These are phyloP conservation scores for Ochotona princeps DNA, from an alignment of 2,113 vertebrate species.

Conservation along the genomic window DNA sequence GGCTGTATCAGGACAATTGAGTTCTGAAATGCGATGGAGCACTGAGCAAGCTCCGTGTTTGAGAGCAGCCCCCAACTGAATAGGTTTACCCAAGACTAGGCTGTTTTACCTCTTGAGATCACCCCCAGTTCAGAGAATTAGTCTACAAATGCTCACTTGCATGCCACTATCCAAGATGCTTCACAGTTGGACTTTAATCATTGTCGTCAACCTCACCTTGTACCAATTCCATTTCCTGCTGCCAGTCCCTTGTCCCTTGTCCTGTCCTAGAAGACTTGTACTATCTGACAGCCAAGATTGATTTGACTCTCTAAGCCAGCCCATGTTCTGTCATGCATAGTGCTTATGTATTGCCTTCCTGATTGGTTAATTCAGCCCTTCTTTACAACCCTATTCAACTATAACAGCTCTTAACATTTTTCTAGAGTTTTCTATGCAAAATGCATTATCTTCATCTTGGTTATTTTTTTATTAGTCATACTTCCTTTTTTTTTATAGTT, in stretches of 20 bases:
- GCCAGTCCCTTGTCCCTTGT: background rate
- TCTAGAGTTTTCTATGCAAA: background rate
- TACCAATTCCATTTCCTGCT: background rate
- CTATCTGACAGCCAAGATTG: background rate
- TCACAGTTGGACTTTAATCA: background rate
- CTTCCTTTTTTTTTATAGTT: background rate
- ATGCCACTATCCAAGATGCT: background rate
- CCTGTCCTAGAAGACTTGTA: background rate
- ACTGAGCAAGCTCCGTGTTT: background rate
- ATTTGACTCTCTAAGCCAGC: background rate
- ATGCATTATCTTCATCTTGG: background rate
- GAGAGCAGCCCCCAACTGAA: background rate
- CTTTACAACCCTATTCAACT: background rate
- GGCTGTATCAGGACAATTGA: background rate
- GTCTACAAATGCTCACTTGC: background rate
- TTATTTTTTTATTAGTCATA: background rate
- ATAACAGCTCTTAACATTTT: constrained; percentile 31
- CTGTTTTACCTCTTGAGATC: background rate
- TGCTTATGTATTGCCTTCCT: constrained; percentile 4
- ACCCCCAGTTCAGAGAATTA: background rate
- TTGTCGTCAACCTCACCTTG: background rate
- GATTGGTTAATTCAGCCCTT: background rate
- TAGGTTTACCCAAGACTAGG: background rate
- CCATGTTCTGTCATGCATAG: background rate
- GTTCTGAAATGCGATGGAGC: background rate